Conservation (phyloP, 2,113 vertebrate genomes). For the Lagopus leucura region DNA sequence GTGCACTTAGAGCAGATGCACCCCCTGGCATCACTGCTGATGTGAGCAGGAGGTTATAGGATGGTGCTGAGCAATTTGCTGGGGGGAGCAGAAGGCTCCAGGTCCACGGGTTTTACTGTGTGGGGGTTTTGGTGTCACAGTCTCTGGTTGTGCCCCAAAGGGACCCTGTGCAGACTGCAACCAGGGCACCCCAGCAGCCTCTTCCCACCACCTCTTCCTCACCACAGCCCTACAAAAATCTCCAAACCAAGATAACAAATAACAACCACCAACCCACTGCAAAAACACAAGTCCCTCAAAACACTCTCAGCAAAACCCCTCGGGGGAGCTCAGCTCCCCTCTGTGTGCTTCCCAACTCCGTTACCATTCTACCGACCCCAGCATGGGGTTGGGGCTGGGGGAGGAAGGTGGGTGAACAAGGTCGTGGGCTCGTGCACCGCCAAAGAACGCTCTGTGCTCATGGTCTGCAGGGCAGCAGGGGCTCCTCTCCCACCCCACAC, state of each 20-base stretch:
- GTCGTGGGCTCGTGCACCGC: rapidly evolving
- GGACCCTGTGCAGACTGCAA: neutral
- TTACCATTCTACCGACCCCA: neutral
- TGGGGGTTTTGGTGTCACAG: no score
- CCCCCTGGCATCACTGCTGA: rapidly evolving
- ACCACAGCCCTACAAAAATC: neutral
- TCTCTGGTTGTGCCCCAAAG: no score
- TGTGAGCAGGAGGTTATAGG: neutral
- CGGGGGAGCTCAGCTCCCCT: neutral
- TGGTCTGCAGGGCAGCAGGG: neutral
- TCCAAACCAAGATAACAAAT: neutral
- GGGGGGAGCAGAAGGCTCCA: neutral
- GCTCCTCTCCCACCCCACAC: neutral
- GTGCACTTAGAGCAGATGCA: neutral
- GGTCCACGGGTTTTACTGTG: neutral
- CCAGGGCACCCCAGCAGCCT: neutral
- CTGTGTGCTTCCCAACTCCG: neutral
- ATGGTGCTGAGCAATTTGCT: rapidly evolving
- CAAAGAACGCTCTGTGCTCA: neutral
- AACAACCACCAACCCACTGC: neutral
- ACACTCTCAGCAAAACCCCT: neutral
- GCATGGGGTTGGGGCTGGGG: neutral
- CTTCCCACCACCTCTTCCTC: neutral
- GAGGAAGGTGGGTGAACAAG: neutral
- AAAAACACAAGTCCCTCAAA: neutral